Conservation (phyloP, 2,797 vertebrate species). For the Gobionotothen gibberifrons region DNA sequence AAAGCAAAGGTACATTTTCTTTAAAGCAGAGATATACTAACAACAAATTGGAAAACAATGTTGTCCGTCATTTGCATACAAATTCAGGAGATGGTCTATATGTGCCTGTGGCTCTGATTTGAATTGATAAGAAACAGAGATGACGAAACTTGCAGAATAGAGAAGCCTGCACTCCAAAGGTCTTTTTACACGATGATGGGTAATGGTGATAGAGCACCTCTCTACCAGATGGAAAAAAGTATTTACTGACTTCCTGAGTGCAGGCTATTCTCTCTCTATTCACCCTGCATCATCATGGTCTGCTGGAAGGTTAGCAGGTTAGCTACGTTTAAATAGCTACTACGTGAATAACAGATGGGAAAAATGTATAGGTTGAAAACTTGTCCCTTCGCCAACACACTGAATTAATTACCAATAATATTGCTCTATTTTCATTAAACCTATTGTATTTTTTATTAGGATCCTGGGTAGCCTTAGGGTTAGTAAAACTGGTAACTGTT, state of each 20-base stretch:
- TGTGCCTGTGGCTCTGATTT: conserved; percentile 11
- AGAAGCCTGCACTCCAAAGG: not conserved
- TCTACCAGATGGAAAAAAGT: not conserved
- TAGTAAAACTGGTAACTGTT: not conserved
- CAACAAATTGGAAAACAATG: not conserved
- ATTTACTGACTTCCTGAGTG: not conserved
- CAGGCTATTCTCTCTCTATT: not conserved
- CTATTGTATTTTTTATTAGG: not conserved
- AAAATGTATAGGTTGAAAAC: not conserved
- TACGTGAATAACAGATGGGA: not conserved
- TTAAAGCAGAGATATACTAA: conserved; percentile 4
- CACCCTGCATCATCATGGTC: too few relatives aligned
- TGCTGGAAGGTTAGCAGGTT: not conserved
- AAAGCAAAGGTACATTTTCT: conserved; percentile 1
- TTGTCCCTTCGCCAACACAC: not conserved
- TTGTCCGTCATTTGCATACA: conserved; percentile 2
- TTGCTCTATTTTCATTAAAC: not conserved
- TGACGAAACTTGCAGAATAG: not conserved
- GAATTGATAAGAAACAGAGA: not conserved
- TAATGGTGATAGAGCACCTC: not conserved
- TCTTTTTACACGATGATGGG: not conserved
- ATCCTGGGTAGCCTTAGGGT: not conserved
- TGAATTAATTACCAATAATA: not conserved
- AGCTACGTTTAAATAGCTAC: not conserved
- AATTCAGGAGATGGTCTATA: not conserved